phyloP scores from a whole-genome alignment of 2,797 vertebrate genomes.

The Xyrichtys novacula region DNA sequence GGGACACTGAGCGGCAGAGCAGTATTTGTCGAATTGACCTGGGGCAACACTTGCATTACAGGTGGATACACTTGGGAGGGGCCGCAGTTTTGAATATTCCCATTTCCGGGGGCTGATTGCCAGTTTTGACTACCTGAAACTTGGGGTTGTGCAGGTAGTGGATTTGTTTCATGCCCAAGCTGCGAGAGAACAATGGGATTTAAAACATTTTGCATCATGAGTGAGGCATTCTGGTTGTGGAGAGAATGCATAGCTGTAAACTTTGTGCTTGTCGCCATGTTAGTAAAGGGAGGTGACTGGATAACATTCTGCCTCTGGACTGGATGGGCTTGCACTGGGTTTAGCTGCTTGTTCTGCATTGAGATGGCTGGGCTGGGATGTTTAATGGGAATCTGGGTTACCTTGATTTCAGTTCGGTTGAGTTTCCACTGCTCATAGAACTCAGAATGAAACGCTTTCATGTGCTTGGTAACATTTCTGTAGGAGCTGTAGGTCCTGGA shows the following conservation, averaged over 20 bases:
- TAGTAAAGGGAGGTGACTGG: conserved; percentile 78
- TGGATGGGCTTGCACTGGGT: conserved; percentile 52
- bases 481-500: conserved; percentile 92
- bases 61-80: conserved; percentile 69
- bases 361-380: conserved; percentile 77
- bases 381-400: conserved; percentile 74
- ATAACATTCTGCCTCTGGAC: conserved; percentile 84
- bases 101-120: conserved; percentile 59
- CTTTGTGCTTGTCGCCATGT: conserved; percentile 80
- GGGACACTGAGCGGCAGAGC: conserved; percentile 33
- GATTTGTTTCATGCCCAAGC: conserved; percentile 84
- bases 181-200: conserved; percentile 94
- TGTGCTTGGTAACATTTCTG: conserved; percentile 95
- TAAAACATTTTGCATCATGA: conserved; percentile 89
- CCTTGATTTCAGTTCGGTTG: conserved; percentile 86
- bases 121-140: conserved; percentile 83
- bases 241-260: conserved; percentile 80
- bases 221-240: conserved; percentile 86
- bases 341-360: conserved; percentile 74
- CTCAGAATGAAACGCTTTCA: conserved; percentile 93
- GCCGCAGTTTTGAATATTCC: conserved; percentile 57
- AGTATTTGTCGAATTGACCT: conserved; percentile 29
- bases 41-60: conserved; percentile 54
- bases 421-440: conserved; percentile 94
- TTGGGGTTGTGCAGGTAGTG: conserved; percentile 81